These are phyloP conservation scores for Aphaenogaster ashmeadi DNA, from an alignment of 1,140 invertebrate genomes.

Conservation along the genomic window DNA sequence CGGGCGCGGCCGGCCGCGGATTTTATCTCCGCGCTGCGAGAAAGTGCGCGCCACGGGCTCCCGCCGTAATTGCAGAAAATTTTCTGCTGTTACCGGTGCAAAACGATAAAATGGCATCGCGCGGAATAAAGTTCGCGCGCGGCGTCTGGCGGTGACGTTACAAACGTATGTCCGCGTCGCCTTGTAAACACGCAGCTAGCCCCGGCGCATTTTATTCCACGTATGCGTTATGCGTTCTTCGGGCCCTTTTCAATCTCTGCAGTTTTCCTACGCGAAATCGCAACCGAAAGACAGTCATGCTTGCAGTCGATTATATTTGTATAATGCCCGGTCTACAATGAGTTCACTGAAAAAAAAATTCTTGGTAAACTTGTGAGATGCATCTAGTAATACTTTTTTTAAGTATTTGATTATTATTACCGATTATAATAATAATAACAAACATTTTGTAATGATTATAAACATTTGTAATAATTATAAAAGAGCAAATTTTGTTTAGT, in stretches of 20 bases:
- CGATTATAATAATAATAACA: too few species aligned
- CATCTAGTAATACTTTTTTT: too few species aligned
- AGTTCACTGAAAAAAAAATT: too few species aligned
- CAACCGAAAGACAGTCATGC: not conserved
- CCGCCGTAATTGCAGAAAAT: slow-evolving; percentile 53
- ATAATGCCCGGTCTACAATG: not conserved
- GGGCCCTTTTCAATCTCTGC: not conserved
- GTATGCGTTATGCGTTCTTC: not conserved
- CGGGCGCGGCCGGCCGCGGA: slow-evolving; percentile 33
- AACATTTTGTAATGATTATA: too few species aligned
- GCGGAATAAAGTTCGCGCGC: slow-evolving; percentile 56
- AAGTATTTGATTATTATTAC: too few species aligned
- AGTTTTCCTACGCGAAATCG: not conserved
- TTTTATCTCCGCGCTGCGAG: slow-evolving; percentile 60
- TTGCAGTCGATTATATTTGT: not conserved
- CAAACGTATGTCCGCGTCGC: slow-evolving; percentile 35
- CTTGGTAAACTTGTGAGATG: too few species aligned
- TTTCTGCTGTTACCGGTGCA: slow-evolving; percentile 54
- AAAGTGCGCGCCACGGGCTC: not conserved
- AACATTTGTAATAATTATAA: too few species aligned
- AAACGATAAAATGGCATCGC: slow-evolving; percentile 52
- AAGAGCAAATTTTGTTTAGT: too few species aligned
- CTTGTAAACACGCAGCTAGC: slow-evolving; percentile 47
- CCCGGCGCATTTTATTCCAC: slow-evolving; percentile 17
- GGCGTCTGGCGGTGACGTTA: slow-evolving; percentile 49